phyloP scores from a whole-genome alignment of 2,888 invertebrate genomes.

The Augochlorella aurata region DNA sequence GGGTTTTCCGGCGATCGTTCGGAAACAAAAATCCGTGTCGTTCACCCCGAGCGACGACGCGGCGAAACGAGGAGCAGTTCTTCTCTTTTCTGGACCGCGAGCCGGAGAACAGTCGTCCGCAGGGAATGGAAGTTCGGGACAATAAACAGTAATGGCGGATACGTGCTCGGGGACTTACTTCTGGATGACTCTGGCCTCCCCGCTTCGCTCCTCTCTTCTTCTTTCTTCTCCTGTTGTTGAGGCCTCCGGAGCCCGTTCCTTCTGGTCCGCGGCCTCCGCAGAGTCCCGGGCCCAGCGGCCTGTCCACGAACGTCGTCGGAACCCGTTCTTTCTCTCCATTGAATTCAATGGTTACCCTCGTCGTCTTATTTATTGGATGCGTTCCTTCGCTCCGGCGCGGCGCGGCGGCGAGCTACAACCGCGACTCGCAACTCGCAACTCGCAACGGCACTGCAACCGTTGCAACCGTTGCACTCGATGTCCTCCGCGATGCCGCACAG shows the following conservation, averaged over 20 bases:
- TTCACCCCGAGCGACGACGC: constrained; percentile 48
- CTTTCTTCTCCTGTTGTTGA: constrained; percentile 5
- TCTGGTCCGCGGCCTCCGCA: constrained; percentile 1
- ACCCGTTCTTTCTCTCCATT: constrained; percentile 71
- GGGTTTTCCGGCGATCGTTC: constrained; percentile 14
- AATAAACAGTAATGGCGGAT: constrained; percentile 76
- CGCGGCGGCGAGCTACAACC: constrained; percentile 63
- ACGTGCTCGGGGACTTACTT: constrained; percentile 75
- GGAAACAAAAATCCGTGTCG: constrained; percentile 56
- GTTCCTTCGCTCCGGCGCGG: constrained; percentile 67
- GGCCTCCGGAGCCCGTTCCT: constrained; percentile 2
- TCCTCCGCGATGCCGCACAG: constrained; percentile 8
- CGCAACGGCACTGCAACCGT: constrained; percentile 52
- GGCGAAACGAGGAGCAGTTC: constrained; percentile 63
- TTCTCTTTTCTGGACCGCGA: constrained; percentile 59
- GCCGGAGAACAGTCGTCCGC: constrained; percentile 54
- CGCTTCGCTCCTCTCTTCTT: constrained; percentile 8
- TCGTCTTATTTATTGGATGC: constrained; percentile 72
- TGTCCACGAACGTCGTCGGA: constrained; percentile 61
- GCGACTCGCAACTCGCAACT: constrained; percentile 41
- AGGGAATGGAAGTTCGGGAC: constrained; percentile 76
- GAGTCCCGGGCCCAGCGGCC: constrained; percentile 24
- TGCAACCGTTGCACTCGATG: constrained; percentile 44
- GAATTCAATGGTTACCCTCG: constrained; percentile 73
- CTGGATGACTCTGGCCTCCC: constrained; percentile 61